Base-by-base conservation (phyloP, 35 echinoderm and acorn worm genomes). In the Antedon bifida region DNA sequence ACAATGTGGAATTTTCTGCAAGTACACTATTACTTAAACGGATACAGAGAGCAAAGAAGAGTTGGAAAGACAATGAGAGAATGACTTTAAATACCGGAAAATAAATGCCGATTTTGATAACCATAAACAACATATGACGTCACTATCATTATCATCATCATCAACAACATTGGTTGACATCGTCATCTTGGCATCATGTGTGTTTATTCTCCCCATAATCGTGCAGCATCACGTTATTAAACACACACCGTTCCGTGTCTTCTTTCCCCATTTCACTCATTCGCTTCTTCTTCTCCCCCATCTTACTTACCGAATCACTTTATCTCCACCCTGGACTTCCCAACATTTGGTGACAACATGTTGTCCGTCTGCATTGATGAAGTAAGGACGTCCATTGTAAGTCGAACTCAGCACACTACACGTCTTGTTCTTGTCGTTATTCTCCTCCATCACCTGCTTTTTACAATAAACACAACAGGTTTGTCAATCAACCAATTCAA, bases 81-180 rank as follows among this genome's bases (percentile, higher is more conserved):
- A n/a, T n/a, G n/a, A n/a, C n/a, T n/a, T n/a, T n/a, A n/a, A n/a
- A n/a, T n/a, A n/a, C n/a, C n/a, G n/a, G n/a, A n/a, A n/a, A n/a
- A n/a, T n/a, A n/a, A n/a, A n/a, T n/a, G n/a, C 74, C 31, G n/a
- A 78, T 78, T 30, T 31, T 78, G 16, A 78, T 78, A 14, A 78
- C 26, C 76, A 78, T 78, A 14, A 78, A 31, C 76, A 78, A 31
- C 76, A 78, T n/a, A n/a, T n/a, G n/a, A n/a, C n/a, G n/a, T 78
- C 76, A 78, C 32, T 23, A 78, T 78, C 76, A 78, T 78, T 30
- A 78, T 78, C 76, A 78, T 78, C 76, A 78, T 78, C 76, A 78
- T 78, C 76, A 78, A 31, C 76, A 78, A 4, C 34, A 7, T 33
- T 31, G 1, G 30, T 78, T 30, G 13, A 31, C 34, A 36, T 78